Evolutionary conservation across 2,797 vertebrate species (phyloP).

Genomic region (Chloroceryle inda): DNA sequence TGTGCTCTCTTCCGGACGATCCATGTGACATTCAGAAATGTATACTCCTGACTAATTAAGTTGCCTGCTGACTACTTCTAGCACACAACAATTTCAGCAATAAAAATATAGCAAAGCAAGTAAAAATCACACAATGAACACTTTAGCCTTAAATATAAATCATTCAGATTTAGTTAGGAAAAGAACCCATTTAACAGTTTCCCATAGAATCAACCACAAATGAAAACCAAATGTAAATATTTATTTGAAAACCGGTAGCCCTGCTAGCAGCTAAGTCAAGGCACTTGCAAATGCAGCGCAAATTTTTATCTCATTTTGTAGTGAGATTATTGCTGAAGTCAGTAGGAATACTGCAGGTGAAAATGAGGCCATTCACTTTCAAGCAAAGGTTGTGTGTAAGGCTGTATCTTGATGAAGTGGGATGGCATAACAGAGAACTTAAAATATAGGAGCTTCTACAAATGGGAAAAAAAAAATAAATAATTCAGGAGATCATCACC

Average conservation of each 20-base stretch:
- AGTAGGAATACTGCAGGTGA: not conserved
- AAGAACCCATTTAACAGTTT: slow-evolving; percentile 21
- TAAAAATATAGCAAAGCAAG: slow-evolving; percentile 31
- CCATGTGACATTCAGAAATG: slow-evolving; percentile 35
- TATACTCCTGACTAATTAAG: slow-evolving; percentile 42
- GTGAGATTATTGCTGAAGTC: not conserved
- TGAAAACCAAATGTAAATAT: slow-evolving; percentile 33
- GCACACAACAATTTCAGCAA: slow-evolving; percentile 30
- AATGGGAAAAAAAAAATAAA: not conserved
- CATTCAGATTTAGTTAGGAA: slow-evolving; percentile 39
- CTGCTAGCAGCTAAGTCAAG: not conserved
- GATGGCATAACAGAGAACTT: not conserved
- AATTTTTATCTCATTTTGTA: slow-evolving; percentile 10
- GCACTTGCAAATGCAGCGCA: not conserved
- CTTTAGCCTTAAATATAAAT: slow-evolving; percentile 19
- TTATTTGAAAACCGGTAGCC: not conserved
- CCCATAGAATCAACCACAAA: not conserved
- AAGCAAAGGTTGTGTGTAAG: not conserved
- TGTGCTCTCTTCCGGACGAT: slow-evolving; percentile 14
- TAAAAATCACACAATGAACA: slow-evolving; percentile 28
- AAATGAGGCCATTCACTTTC: not conserved
- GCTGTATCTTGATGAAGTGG: not conserved
- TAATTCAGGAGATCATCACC: not conserved
- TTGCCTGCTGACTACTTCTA: slow-evolving; percentile 36
- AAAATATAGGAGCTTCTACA: not conserved